A percentile compares a stretch with the other conserved stretches of the same genome.
These are phyloP conservation scores for Muscicapa adusta DNA, from an alignment of 2,113 vertebrate genomes.

Conservation along the genomic window DNA sequence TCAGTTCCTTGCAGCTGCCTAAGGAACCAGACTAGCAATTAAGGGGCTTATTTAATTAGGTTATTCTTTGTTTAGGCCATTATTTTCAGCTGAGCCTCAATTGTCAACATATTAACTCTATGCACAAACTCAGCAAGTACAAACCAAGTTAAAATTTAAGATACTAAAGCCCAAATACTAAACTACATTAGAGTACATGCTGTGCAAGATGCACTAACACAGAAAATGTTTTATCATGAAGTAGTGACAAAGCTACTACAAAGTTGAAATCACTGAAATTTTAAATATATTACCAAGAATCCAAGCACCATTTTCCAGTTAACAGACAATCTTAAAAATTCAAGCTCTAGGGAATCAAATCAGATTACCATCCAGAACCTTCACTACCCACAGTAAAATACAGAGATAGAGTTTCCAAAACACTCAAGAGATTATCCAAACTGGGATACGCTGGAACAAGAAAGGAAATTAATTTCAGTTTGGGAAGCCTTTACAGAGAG, in stretches of 20 bases:
- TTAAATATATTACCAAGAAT: neutral
- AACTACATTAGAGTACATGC: neutral
- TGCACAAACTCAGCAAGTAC: neutral
- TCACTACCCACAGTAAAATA: neutral
- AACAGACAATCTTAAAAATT: neutral
- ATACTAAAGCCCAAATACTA: neutral
- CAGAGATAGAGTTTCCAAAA: neutral
- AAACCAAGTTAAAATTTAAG: neutral
- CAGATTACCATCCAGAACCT: neutral
- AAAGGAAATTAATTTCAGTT: constrained; percentile 41
- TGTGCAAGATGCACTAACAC: neutral
- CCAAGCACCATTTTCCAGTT: neutral
- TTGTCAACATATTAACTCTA: neutral
- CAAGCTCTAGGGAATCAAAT: neutral
- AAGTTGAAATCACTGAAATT: neutral
- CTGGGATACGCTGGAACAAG: constrained; percentile 13
- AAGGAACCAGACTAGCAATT: neutral
- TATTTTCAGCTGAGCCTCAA: neutral
- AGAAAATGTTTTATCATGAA: neutral
- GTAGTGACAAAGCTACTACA: neutral
- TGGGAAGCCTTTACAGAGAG: neutral
- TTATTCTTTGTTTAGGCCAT: neutral
- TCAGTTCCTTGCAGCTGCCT: neutral
- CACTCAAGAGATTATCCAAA: constrained; percentile 12
- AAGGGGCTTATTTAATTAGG: neutral